These are phyloP conservation scores for Rhodinocichla rosea DNA, from an alignment of 2,113 vertebrate genomes.

Conservation along the genomic window DNA sequence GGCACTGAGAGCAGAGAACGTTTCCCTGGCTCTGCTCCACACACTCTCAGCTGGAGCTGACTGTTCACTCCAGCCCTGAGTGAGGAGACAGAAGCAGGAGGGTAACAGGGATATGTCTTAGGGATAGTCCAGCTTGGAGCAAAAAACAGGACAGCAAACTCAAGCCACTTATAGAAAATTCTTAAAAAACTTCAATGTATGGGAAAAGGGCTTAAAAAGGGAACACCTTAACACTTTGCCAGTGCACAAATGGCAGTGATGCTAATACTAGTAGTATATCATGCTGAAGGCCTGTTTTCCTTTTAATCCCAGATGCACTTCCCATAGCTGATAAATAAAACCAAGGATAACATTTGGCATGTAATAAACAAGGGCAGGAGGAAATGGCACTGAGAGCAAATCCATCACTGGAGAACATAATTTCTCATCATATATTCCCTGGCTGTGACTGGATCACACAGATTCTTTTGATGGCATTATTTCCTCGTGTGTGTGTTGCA, in stretches of 20 bases:
- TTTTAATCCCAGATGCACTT: background rate
- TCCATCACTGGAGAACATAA: background rate
- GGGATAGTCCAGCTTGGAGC: background rate
- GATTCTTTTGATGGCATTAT: background rate
- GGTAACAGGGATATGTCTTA: fast-evolving
- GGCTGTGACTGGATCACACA: background rate
- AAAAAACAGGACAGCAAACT: background rate
- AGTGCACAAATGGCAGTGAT: background rate
- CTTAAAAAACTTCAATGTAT: background rate
- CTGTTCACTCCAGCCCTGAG: no score
- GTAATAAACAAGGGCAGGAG: background rate
- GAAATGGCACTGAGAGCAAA: background rate
- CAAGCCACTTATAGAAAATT: background rate
- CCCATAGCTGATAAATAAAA: background rate
- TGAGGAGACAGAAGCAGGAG: background rate
- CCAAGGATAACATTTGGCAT: background rate
- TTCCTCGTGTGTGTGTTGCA: background rate
- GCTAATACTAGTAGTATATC: background rate
- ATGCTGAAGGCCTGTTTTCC: background rate
- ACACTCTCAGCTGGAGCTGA: background rate
- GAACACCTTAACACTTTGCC: background rate
- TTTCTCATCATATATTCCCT: background rate
- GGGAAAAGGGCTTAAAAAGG: background rate
- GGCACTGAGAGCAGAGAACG: background rate
- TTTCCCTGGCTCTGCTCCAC: background rate